phyloP scores from a whole-genome alignment of 1,140 invertebrate species.

The Pteromalus puparum region DNA sequence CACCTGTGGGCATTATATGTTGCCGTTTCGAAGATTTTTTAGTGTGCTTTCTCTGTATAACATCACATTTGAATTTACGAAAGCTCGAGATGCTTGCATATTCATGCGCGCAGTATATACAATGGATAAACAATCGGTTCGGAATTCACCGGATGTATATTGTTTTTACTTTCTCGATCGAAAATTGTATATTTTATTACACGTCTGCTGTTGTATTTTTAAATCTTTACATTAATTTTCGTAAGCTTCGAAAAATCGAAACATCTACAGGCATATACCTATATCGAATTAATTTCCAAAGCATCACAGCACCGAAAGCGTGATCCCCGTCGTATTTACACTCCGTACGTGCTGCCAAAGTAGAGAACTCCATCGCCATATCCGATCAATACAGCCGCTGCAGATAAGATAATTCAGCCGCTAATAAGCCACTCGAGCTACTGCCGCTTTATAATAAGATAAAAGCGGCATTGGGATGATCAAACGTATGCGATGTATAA shows the following conservation, averaged over 20 bases:
- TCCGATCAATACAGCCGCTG: background rate
- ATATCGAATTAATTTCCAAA: background rate
- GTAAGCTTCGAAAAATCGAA: too few relatives aligned
- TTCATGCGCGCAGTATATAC: background rate
- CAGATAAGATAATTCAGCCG: background rate
- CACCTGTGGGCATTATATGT: too few relatives aligned
- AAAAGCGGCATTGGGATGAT: background rate
- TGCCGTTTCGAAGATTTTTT: too few relatives aligned
- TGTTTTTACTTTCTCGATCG: too few relatives aligned
- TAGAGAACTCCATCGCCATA: background rate
- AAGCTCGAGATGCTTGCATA: background rate
- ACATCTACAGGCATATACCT: too few relatives aligned
- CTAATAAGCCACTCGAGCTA: background rate
- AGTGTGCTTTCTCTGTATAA: background rate
- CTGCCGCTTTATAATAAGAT: background rate
- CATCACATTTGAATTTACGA: background rate
- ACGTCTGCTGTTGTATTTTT: too few relatives aligned
- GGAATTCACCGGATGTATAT: background rate
- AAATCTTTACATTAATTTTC: too few relatives aligned
- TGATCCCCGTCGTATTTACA: background rate
- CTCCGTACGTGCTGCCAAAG: background rate
- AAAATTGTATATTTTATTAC: too few relatives aligned
- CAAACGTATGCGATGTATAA: background rate
- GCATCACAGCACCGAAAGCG: background rate
- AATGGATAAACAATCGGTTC: background rate